Percentiles rank a stretch among this genome's conserved stretches.
Evolutionary conservation across 2,888 invertebrate genomes (phyloP).

Genomic region (Zygaena filipendulae): DNA sequence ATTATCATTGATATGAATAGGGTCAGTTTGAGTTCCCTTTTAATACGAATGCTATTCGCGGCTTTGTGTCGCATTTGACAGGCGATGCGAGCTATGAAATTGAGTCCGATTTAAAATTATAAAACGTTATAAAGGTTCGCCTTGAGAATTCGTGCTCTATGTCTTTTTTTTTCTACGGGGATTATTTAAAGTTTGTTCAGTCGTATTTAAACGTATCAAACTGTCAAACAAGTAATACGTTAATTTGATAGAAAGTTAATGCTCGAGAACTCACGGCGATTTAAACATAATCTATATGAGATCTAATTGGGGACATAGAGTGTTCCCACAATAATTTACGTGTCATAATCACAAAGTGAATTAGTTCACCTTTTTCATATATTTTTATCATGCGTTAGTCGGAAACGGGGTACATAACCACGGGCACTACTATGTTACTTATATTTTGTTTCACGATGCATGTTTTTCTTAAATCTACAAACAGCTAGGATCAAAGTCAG

Average conservation of each 20-base stretch:
- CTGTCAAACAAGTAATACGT: conserved; percentile 19
- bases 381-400: too few relatives aligned
- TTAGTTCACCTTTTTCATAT: too few relatives aligned
- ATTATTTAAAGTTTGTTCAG: conserved; percentile 59
- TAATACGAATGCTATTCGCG: conserved; percentile 56
- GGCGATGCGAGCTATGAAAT: conserved; percentile 65
- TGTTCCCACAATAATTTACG: too few relatives aligned
- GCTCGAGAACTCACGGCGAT: too few relatives aligned
- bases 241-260: too few relatives aligned
- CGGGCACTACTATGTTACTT: too few relatives aligned
- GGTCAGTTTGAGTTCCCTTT: conserved; percentile 53
- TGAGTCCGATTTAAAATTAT: conserved; percentile 60
- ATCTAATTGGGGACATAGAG: too few relatives aligned
- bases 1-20: conserved; percentile 66
- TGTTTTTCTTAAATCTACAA: too few relatives aligned
- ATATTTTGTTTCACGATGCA: too few relatives aligned
- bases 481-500: too few relatives aligned
- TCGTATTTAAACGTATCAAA: conserved; percentile 40
- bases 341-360: too few relatives aligned
- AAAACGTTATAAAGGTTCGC: conserved; percentile 56
- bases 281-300: conserved; percentile 5
- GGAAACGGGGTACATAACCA: too few relatives aligned
- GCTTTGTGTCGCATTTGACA: conserved; percentile 65
- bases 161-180: conserved; percentile 44
- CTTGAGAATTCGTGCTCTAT: conserved; percentile 40